Conservation (phyloP, 2,888 invertebrate genomes). For the Acanthococcus lagerstroemiae region DNA sequence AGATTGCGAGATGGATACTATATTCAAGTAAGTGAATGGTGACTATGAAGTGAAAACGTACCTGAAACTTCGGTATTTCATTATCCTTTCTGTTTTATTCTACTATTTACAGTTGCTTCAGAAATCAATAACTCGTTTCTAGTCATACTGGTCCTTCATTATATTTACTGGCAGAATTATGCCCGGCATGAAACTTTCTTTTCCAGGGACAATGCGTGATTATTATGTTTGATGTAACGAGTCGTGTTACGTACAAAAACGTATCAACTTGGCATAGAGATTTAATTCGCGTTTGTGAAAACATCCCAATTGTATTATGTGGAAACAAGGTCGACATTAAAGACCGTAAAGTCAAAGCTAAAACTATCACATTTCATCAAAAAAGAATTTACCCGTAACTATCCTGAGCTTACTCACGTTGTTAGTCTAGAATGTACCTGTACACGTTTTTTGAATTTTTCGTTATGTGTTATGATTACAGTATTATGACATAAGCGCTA, state of each 20-base stretch:
- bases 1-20: conserved; percentile 98
- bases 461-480: conserved; percentile 47
- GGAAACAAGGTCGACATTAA: conserved; percentile 99
- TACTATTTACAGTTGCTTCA: too few relatives aligned
- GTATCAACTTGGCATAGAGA: conserved; percentile 99
- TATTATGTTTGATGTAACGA: conserved; percentile 99
- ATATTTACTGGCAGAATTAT: neutral
- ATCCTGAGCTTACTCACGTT: neutral
- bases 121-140: too few relatives aligned
- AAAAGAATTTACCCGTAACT: conserved; percentile 94
- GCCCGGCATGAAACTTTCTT: neutral
- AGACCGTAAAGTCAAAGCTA: conserved; percentile 99
- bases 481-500: conserved; percentile 99
- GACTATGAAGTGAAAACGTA: too few relatives aligned
- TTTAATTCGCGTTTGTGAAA: conserved; percentile 97
- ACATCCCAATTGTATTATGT: conserved; percentile 98
- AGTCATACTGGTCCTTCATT: too few relatives aligned
- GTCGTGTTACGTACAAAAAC: conserved; percentile 98
- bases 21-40: conserved; percentile 87
- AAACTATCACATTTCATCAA: conserved; percentile 97
- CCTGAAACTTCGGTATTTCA: too few relatives aligned
- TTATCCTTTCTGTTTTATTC: too few relatives aligned
- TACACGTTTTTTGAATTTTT: neutral
- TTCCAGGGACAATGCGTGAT: conserved; percentile 54
- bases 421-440: too few relatives aligned